Percentiles rank a stretch among this genome's conserved stretches.
Evolutionary conservation across 2,888 invertebrate species (phyloP).

Genomic region (Tetragonisca angustula): DNA sequence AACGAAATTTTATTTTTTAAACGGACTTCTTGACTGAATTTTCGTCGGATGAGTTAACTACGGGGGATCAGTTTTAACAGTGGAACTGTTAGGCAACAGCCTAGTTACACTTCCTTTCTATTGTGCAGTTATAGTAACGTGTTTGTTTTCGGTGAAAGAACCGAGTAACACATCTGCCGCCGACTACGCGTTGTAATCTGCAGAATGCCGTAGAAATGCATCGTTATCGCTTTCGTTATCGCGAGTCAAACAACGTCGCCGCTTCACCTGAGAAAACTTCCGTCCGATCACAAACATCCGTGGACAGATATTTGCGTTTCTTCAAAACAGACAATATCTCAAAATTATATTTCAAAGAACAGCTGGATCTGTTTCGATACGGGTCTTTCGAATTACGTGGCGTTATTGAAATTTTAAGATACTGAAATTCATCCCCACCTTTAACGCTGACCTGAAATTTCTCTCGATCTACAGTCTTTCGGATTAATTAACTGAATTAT

Average conservation of each 20-base stretch:
- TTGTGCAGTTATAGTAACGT: background rate
- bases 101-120: constrained; percentile 7
- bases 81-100: too few relatives aligned
- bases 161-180: constrained; percentile 10
- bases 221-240: constrained; percentile 23
- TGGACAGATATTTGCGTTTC: background rate
- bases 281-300: background rate
- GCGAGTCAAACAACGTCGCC: constrained; percentile 18
- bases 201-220: constrained; percentile 1
- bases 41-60: too few relatives aligned
- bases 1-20: too few relatives aligned
- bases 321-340: background rate
- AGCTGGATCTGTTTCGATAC: too few relatives aligned
- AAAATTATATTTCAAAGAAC: background rate
- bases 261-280: background rate
- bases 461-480: too few relatives aligned
- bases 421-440: too few relatives aligned
- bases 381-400: too few relatives aligned
- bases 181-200: background rate
- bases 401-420: too few relatives aligned
- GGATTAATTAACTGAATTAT: too few relatives aligned
- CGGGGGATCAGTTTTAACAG: too few relatives aligned
- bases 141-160: constrained; percentile 20
- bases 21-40: too few relatives aligned
- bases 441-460: too few relatives aligned